These are phyloP conservation scores for Euleptes europaea DNA, from an alignment of 2,113 vertebrate genomes.

Conservation along the genomic window DNA sequence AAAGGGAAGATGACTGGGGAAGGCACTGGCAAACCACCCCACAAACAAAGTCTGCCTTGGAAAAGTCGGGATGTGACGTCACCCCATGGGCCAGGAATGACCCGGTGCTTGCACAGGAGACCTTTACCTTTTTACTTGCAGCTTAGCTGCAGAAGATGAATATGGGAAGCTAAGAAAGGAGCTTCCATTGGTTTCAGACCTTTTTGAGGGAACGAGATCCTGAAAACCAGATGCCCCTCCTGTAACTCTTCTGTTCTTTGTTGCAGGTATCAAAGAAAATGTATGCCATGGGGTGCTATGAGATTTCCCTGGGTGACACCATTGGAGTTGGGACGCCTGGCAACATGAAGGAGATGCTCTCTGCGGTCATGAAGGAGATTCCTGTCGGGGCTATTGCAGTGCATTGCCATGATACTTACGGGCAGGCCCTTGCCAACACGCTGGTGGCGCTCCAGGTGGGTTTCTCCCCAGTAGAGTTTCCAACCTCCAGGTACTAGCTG, in stretches of 20 bases:
- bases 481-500: too few species aligned
- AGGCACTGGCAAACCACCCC: too few species aligned
- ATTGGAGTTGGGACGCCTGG: slow-evolving; percentile 93
- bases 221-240: neutral
- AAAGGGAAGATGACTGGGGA: too few species aligned
- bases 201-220: neutral
- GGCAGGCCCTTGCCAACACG: slow-evolving; percentile 96
- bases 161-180: neutral
- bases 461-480: too few species aligned
- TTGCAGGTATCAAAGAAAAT: slow-evolving; percentile 88
- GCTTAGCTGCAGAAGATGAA: neutral
- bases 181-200: neutral
- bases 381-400: slow-evolving; percentile 89
- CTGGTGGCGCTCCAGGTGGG: slow-evolving; percentile 91
- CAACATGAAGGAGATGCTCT: slow-evolving; percentile 89
- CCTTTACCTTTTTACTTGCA: too few species aligned
- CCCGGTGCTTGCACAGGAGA: too few species aligned
- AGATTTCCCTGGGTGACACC: slow-evolving; percentile 96
- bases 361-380: slow-evolving; percentile 84
- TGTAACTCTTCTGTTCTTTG: rapidly evolving
- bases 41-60: too few species aligned
- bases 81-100: too few species aligned
- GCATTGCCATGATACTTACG: slow-evolving; percentile 97
- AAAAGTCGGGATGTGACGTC: too few species aligned
- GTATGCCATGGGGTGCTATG: slow-evolving; percentile 96